Evolutionary conservation across 2,113 vertebrate genomes (phyloP), one percentile per base, ranked within the genome.

Genomic region (Serilophus lunatus): DNA sequence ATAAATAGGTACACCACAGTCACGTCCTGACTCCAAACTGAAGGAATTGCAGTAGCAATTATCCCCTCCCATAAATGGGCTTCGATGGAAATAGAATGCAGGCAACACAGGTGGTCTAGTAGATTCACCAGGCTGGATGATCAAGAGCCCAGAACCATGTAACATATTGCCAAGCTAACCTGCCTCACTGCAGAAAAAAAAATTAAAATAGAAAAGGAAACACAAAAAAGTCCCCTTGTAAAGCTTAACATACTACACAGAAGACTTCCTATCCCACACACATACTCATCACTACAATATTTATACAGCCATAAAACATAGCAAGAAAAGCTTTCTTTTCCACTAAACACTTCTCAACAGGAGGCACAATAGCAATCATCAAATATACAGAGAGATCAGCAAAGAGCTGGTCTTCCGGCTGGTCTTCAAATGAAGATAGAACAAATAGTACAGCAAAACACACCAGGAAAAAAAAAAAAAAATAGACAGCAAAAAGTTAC

Each of bases 41-140:
- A 90, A 94, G 80, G 86, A 94, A 94, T 78, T 42, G n/a, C 54
- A 77, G 33, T 3, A 25, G 68, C 57, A 88, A 92, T 77, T 95
- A 90, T 22, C 38, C 60, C 25, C 69, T 86, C 71, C 82, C 90
- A 83, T 95, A 86, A 95, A 88, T 31, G 25, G 13, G 38, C 47
- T 77, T 90, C 66, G 80, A 77, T 59, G 88, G 86, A 93, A 92
- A 92, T 29, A 57, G 8, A 74, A 69, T 7, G 80, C 59, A 83
- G 84, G 35, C 56, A 93, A 50, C 45, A 72, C 25, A 82, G 45
- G 45, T 90, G 85, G 92, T 95, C 87, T 65, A 51, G 78, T 18
- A 90, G 42, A 54, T 70, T 92, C 82, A 70, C 50, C 45, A 92
- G 68, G 17, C 29, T 54, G 56, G 24, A 90, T 66, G 71, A 54